Evolutionary conservation across 2,113 vertebrate genomes (phyloP).

Genomic region (Pagrus major): DNA sequence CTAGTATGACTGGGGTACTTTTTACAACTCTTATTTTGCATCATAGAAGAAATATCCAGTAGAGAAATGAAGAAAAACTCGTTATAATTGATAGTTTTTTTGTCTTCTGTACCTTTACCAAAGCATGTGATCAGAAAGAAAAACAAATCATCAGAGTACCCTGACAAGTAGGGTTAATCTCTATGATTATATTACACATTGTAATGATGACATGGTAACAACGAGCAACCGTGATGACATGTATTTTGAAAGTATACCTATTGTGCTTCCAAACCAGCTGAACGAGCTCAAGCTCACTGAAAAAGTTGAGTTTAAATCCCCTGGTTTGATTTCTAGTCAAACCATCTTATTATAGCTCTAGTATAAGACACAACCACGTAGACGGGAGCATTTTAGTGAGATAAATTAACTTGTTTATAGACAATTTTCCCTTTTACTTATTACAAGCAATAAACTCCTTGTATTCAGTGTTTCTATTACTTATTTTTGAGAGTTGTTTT

Average conservation of each 20-base stretch:
- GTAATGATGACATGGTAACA: not conserved
- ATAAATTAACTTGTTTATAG: too few relatives aligned
- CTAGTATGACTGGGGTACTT: too few relatives aligned
- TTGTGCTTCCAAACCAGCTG: not conserved
- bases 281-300: not conserved
- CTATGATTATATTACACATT: constrained; percentile 27
- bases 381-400: too few relatives aligned
- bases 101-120: not conserved
- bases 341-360: too few relatives aligned
- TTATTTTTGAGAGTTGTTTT: too few relatives aligned
- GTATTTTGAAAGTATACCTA: not conserved
- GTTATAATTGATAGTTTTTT: not conserved
- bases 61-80: not conserved
- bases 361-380: too few relatives aligned
- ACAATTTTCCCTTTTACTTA: too few relatives aligned
- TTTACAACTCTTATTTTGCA: too few relatives aligned
- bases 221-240: not conserved
- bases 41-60: not conserved
- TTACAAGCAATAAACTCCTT: too few relatives aligned
- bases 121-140: constrained; percentile 2
- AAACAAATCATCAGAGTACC: not conserved
- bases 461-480: too few relatives aligned
- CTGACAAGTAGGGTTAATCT: not conserved
- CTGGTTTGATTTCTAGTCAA: too few relatives aligned
- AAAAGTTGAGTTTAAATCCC: constrained; percentile 3